Evolutionary conservation across 2,888 invertebrate species (phyloP).

Genomic region (Amiota mariae): DNA sequence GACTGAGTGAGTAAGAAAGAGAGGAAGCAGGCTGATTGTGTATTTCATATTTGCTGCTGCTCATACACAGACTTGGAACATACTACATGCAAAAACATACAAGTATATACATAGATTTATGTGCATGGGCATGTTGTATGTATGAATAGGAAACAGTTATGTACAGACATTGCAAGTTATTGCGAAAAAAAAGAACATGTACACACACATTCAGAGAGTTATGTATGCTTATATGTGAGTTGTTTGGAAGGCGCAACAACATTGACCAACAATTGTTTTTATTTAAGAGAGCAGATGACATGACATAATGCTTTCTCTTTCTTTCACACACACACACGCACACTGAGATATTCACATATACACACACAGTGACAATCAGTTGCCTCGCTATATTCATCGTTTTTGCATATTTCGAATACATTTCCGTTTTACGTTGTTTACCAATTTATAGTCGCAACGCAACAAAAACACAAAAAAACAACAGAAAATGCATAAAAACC

Average conservation of each 20-base stretch:
- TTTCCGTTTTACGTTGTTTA: constrained; percentile 56
- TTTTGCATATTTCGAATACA: constrained; percentile 40
- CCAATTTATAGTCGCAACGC: constrained; percentile 66
- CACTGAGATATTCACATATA: neutral
- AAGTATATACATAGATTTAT: neutral
- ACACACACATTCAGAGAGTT: neutral
- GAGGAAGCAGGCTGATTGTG: constrained; percentile 12
- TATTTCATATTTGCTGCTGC: constrained; percentile 9
- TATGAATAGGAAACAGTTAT: neutral
- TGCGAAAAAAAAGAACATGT: constrained; percentile 6
- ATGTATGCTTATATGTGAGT: neutral
- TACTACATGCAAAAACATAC: no score
- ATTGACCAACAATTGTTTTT: constrained; percentile 44
- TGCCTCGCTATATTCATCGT: neutral
- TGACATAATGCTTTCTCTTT: constrained; percentile 36
- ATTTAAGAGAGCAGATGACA: constrained; percentile 36
- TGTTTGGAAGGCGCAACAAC: constrained; percentile 36
- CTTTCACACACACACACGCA: constrained; percentile 45
- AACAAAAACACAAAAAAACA: no score
- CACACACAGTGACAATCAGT: constrained; percentile 40
- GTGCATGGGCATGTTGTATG: no score
- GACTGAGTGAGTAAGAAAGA: no score
- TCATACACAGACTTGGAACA: no score
- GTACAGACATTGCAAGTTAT: constrained; percentile 9
- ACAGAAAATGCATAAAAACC: constrained; percentile 64